phyloP scores from a whole-genome alignment of 2,113 vertebrate genomes.

The Chelonoidis abingdonii region DNA sequence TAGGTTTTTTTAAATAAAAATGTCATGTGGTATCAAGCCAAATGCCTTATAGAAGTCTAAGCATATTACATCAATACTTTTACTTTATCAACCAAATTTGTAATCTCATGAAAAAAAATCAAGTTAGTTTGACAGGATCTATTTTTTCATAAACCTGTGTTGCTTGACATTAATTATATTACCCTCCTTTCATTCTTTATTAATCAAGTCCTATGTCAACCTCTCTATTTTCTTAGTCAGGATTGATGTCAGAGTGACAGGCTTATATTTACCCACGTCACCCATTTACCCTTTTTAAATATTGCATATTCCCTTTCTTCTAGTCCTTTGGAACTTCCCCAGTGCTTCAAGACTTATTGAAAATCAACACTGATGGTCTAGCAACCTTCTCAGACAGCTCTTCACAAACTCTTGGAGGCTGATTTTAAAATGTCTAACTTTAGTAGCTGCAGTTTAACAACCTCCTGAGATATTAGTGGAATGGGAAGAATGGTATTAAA shows the following conservation, averaged over 20 bases:
- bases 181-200: neutral
- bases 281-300: neutral
- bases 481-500: neutral
- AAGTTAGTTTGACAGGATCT: neutral
- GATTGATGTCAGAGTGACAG: neutral
- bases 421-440: neutral
- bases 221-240: neutral
- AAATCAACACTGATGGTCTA: neutral
- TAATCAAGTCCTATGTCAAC: neutral
- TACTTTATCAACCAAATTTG: neutral
- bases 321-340: neutral
- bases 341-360: neutral
- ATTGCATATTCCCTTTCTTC: neutral
- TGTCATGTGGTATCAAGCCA: neutral
- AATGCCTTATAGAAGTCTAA: neutral
- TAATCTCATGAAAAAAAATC: neutral
- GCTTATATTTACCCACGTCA: neutral
- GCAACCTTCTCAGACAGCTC: neutral
- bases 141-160: neutral
- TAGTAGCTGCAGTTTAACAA: neutral
- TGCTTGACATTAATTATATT: neutral
- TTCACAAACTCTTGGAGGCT: neutral
- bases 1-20: neutral
- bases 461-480: neutral
- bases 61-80: neutral